Evolutionary conservation across 2,113 vertebrate genomes (phyloP).

Genomic region (Albula goreensis): DNA sequence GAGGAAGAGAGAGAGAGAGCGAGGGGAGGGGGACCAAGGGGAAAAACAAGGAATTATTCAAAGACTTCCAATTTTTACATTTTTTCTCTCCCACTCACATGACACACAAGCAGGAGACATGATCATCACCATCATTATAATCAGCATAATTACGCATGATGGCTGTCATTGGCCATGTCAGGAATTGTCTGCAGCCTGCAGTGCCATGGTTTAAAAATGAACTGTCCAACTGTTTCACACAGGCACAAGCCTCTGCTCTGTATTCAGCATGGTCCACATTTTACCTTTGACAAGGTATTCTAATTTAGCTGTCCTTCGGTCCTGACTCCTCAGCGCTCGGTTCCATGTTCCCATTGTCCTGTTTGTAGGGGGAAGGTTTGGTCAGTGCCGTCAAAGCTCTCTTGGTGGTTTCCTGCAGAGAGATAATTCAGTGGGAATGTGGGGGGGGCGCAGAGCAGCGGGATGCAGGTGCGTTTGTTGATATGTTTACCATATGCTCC

Average conservation of each 20-base stretch:
- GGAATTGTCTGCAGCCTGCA: not conserved
- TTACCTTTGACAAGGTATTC: not conserved
- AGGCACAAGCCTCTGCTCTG: not conserved
- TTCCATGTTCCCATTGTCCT: not conserved
- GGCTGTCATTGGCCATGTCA: not conserved
- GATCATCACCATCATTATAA: not conserved
- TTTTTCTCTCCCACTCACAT: not conserved
- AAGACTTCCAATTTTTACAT: not conserved
- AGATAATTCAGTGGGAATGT: not conserved
- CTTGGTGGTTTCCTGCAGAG: not conserved
- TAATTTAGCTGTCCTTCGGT: not conserved
- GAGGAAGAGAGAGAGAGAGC: not conserved
- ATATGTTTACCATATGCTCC: not conserved
- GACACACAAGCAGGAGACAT: not conserved
- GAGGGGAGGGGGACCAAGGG: not conserved
- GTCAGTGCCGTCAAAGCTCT: not conserved
- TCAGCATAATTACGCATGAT: not conserved
- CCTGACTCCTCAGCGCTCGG: not conserved
- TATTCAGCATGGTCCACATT: not conserved
- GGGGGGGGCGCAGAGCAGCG: not conserved
- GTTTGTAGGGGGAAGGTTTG: not conserved
- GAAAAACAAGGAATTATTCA: not conserved
- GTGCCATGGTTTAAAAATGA: too few relatives aligned
- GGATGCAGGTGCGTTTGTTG: constrained; percentile 17
- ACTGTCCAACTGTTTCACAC: not conserved